A percentile compares a stretch with the other conserved stretches of the same genome.
These are phyloP conservation scores for Chascanopsetta lugubris DNA, from an alignment of 2,113 vertebrate genomes.

Conservation along the genomic window DNA sequence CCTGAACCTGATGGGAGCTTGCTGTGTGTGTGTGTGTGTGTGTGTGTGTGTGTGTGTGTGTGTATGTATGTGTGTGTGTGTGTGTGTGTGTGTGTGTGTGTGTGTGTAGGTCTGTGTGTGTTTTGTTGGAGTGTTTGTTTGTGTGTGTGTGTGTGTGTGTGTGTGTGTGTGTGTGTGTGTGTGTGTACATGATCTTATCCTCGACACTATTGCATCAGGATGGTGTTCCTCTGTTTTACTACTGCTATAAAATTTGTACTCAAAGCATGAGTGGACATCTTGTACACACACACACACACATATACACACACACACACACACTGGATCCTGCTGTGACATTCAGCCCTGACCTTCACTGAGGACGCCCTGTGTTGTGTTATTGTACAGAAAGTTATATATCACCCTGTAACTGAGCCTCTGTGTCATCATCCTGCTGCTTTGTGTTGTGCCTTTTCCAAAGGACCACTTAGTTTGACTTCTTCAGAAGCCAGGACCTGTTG, in stretches of 20 bases:
- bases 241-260: conserved; percentile 20
- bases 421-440: neutral
- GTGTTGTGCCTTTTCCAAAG: neutral
- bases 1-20: conserved; percentile 24
- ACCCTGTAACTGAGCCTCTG: conserved; percentile 3
- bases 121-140: neutral
- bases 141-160: neutral
- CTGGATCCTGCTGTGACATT: conserved; percentile 25
- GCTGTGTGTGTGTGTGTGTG: no score
- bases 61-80: neutral
- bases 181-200: neutral
- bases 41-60: neutral
- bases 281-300: neutral
- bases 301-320: neutral
- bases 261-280: conserved; percentile 41
- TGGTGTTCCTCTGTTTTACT: conserved; percentile 31
- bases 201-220: neutral
- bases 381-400: conserved; percentile 5
- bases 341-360: conserved; percentile 5
- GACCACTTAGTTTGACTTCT: neutral
- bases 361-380: neutral
- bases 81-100: neutral
- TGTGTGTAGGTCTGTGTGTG: no score
- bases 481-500: neutral
- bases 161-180: neutral